These are phyloP conservation scores for Germaria angustata DNA, from an alignment of 2,888 invertebrate genomes.

Conservation along the genomic window DNA sequence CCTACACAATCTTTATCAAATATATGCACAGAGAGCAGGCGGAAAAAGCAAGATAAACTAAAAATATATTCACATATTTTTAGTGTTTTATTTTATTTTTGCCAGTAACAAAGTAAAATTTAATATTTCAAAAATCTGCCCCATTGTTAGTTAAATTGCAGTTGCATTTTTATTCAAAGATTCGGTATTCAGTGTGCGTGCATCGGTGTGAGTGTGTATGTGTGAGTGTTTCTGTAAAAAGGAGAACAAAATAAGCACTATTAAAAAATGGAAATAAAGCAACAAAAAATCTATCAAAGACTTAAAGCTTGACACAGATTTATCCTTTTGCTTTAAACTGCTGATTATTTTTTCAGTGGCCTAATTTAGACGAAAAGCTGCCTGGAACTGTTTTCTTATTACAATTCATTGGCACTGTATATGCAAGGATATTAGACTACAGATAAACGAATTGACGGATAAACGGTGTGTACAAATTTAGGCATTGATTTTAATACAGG, in stretches of 20 bases:
- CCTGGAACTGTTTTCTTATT: too few species aligned
- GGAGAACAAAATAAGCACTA: neutral
- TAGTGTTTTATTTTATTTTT: constrained; percentile 24
- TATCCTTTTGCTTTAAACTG: neutral
- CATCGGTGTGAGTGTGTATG: neutral
- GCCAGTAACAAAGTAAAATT: constrained; percentile 11
- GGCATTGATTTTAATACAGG: too few species aligned
- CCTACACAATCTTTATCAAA: neutral
- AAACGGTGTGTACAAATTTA: too few species aligned
- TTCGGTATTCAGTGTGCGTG: neutral
- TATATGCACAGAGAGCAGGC: neutral
- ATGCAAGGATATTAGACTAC: too few species aligned
- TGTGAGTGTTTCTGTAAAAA: neutral
- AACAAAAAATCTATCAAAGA: neutral
- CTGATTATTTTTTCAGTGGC: neutral
- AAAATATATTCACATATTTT: constrained; percentile 5
- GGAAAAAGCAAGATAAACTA: neutral
- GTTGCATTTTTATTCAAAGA: constrained; percentile 8
- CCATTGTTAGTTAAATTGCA: constrained; percentile 30
- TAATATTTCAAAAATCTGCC: constrained; percentile 21
- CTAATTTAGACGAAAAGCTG: neutral
- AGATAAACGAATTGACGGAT: too few species aligned
- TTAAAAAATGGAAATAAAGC: neutral
- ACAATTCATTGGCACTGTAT: too few species aligned
- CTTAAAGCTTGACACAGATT: neutral